Evolutionary conservation across 2,888 invertebrate species (phyloP), one percentile per base, ranked within the genome.

Genomic region (Melangyna quadrimaculata): DNA sequence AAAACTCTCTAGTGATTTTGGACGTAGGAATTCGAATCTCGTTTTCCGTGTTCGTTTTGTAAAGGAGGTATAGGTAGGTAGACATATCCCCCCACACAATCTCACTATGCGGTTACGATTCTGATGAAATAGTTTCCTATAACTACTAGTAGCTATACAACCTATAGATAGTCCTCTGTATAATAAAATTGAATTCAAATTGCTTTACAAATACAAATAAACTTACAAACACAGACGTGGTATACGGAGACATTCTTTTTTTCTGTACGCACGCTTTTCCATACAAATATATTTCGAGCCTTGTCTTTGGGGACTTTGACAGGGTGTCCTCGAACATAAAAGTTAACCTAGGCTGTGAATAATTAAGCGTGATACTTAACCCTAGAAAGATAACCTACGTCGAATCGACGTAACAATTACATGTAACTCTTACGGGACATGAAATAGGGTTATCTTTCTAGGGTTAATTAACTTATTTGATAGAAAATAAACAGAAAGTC

Each of bases 161-260:
- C 17, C 2, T 40, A 12, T 6, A 10, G 1, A 14, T 27, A 45
- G 71, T 67, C 48, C 19, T 67, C 35, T 35, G n/a, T 71, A 40
- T 71, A 79, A 79, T 75, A 79, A 74, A 86, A 86, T 84, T 80
- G 72, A 80, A 77, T 53, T 86, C 57, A 74, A 75, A 79, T 84
- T 70, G 73, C 69, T 55, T 63, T 70, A 57, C 45, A 65, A 59
- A 59, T 22, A 70, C 9, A 17, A 53, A 71, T n/a, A 22, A 2
- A 48, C 8, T 19, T 48, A 35, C 8, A 67, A 12, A 67, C 12
- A 61, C 10, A 27, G 5, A 45, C 14, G 27, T 17, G 12, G 8
- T 17, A 5, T n/a, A n/a, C n/a, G n/a, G 14, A 9, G 22, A 19
- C 32, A 24, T 35, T 35, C 17, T 35, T 48, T 67, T 29, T 65